These are phyloP conservation scores for Pseudopleuronectes americanus DNA, from an alignment of 2,797 vertebrate species.

Conservation along the genomic window DNA sequence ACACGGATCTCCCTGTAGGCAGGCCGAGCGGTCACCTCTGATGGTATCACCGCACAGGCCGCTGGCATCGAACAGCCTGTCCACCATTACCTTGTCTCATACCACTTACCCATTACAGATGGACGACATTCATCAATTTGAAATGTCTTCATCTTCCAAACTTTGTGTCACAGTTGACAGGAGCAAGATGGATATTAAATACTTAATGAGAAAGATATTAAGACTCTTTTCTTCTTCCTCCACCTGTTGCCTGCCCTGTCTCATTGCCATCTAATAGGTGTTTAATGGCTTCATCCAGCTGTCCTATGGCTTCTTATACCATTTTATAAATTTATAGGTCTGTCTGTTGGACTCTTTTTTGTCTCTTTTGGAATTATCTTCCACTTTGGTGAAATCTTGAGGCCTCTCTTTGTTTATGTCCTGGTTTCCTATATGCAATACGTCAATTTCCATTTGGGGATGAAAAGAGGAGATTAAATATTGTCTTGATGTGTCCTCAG, in stretches of 20 bases:
- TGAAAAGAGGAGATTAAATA: background rate
- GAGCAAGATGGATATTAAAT: slow-evolving; percentile 50
- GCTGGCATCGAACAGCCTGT: slow-evolving; percentile 13
- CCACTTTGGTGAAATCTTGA: background rate
- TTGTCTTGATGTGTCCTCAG: too few species aligned
- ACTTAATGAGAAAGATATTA: slow-evolving; percentile 28
- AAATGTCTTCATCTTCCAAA: slow-evolving; percentile 53
- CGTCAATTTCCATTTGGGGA: background rate
- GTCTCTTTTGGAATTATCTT: background rate
- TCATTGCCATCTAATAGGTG: background rate
- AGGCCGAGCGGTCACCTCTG: slow-evolving; percentile 51
- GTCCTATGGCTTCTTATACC: background rate
- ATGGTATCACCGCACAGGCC: slow-evolving; percentile 47
- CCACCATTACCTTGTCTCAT: slow-evolving; percentile 49
- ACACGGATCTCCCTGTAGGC: slow-evolving; percentile 34
- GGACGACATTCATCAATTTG: slow-evolving; percentile 58
- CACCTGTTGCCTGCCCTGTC: slow-evolving; percentile 26
- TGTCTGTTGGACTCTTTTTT: background rate
- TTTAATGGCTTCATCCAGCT: slow-evolving; percentile 6
- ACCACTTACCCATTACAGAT: slow-evolving; percentile 44
- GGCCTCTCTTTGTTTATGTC: background rate
- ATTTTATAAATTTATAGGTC: too few species aligned
- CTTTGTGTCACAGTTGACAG: slow-evolving; percentile 50
- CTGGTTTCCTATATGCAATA: background rate
- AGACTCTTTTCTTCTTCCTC: background rate